These are phyloP conservation scores for Henricia sp. DNA, from an alignment of 53 echinoderm and acorn worm genomes.

Conservation along the genomic window DNA sequence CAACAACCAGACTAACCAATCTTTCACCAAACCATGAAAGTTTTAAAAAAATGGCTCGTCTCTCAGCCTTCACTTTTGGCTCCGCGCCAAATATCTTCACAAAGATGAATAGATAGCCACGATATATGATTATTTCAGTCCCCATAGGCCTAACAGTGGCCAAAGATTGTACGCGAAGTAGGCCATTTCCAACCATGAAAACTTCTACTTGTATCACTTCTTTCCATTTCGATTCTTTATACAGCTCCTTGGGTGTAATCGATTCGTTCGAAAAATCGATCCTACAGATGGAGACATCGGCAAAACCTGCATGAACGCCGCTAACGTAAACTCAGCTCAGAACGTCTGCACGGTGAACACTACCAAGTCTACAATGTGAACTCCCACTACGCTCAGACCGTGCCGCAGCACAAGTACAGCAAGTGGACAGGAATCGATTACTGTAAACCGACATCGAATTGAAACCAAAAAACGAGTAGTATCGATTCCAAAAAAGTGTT, in stretches of 20 bases:
- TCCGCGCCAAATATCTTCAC: no score
- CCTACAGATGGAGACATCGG: slow-evolving; percentile 29
- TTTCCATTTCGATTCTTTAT: neutral
- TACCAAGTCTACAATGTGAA: no score
- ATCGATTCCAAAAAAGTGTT: no score
- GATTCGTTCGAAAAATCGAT: slow-evolving; percentile 8
- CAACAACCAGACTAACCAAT: neutral
- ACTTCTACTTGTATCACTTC: no score
- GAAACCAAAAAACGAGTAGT: no score
- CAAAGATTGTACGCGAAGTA: neutral
- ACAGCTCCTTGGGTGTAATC: slow-evolving; percentile 36
- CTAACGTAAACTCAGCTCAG: neutral
- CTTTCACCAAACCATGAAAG: neutral
- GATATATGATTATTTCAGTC: no score
- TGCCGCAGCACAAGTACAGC: no score
- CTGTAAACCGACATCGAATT: neutral
- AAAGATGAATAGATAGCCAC: no score
- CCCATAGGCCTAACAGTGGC: no score
- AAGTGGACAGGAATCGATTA: neutral
- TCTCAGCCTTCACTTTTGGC: no score
- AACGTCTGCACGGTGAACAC: neutral
- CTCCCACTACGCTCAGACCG: neutral
- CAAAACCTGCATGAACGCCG: slow-evolving; percentile 10
- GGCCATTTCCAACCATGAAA: no score
- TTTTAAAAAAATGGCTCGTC: neutral